Evolutionary conservation across 2,888 invertebrate genomes (phyloP).

Genomic region (Clistopyga incitator): DNA sequence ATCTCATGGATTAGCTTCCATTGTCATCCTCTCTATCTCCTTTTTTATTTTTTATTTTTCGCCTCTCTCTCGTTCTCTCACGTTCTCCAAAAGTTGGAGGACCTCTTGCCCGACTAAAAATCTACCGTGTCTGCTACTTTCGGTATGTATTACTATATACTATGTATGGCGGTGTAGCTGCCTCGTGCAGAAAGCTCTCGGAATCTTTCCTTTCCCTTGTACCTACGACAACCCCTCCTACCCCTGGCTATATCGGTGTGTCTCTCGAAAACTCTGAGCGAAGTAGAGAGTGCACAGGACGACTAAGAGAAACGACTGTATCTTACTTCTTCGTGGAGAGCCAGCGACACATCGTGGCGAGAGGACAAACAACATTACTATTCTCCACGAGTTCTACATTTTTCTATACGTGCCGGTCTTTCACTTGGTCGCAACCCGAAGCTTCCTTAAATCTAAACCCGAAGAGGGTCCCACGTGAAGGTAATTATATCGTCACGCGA

Average conservation of each 20-base stretch:
- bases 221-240: conserved; percentile 10
- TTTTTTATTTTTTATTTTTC: no score
- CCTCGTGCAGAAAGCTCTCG: conserved; percentile 23
- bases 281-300: neutral
- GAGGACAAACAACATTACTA: conserved; percentile 7
- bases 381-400: conserved; percentile 22
- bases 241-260: neutral
- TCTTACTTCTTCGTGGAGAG: neutral
- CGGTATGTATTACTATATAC: neutral
- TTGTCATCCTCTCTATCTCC: conserved; percentile 24
- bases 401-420: neutral
- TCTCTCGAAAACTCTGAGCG: conserved; percentile 26
- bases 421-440: neutral
- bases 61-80: conserved; percentile 4
- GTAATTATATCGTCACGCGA: no score
- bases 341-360: neutral
- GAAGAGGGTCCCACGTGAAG: neutral
- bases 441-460: neutral
- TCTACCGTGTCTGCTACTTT: neutral
- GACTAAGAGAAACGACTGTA: neutral
- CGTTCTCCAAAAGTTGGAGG: conserved; percentile 11
- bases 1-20: conserved; percentile 37
- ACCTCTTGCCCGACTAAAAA: neutral
- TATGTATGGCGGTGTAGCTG: conserved; percentile 21
- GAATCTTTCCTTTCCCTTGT: conserved; percentile 5